Conservation (phyloP, 1,140 invertebrate species). For the Pentalonia nigronervosa region DNA sequence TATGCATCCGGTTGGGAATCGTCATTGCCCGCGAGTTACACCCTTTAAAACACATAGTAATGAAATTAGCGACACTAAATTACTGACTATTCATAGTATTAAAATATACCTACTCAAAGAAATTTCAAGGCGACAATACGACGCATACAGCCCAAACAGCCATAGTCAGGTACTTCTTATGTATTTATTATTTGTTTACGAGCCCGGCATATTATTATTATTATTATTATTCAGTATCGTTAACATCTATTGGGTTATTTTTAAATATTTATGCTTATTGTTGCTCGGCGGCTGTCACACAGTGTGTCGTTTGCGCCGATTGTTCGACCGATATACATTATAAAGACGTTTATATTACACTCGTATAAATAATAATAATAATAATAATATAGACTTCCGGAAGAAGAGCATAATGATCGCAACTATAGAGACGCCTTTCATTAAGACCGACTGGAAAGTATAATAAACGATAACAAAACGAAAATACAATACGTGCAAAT, state of each 20-base stretch:
- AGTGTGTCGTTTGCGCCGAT: background rate
- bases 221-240: conserved; percentile 49
- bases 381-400: background rate
- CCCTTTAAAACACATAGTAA: background rate
- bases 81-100: conserved; percentile 40
- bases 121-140: conserved; percentile 41
- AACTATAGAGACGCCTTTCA: background rate
- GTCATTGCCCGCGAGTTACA: background rate
- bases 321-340: background rate
- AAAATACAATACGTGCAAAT: background rate
- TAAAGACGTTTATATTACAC: background rate
- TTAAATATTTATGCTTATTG: background rate
- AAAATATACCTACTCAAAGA: conserved; percentile 29
- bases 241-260: conserved; percentile 43
- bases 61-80: conserved; percentile 51
- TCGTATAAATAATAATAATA: no score
- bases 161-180: background rate
- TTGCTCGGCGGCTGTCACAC: background rate
- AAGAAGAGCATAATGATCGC: background rate
- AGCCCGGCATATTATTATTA: background rate
- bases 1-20: background rate
- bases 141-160: background rate
- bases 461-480: background rate
- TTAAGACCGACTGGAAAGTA: background rate
- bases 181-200: conserved; percentile 47